Evolutionary conservation across 23 tunicate species (phyloP).

Genomic region (Diplosoma virens): DNA sequence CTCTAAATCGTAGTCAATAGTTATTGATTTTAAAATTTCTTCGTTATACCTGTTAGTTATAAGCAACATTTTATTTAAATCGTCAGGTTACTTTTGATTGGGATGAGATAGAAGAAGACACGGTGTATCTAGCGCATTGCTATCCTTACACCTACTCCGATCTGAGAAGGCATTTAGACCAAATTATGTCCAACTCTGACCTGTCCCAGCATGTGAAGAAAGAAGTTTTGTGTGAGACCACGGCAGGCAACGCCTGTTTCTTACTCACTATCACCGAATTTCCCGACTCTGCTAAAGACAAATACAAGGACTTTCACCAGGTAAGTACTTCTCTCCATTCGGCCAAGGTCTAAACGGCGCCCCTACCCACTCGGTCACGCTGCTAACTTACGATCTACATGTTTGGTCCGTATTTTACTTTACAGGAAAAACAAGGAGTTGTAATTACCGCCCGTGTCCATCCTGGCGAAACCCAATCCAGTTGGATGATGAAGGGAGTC

Average conservation of each 20-base stretch:
- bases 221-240: slow-evolving; percentile 88
- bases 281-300: slow-evolving; percentile 72
- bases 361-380: neutral
- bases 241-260: slow-evolving; percentile 92
- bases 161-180: slow-evolving; percentile 61
- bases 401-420: neutral
- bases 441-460: slow-evolving; percentile 87
- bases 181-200: slow-evolving; percentile 50
- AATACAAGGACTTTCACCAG: slow-evolving; percentile 82
- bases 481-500: slow-evolving; percentile 98
- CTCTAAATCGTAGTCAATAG: too few relatives aligned
- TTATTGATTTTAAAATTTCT: too few relatives aligned
- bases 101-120: slow-evolving; percentile 74
- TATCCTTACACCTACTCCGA: slow-evolving; percentile 94
- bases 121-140: slow-evolving; percentile 84
- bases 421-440: slow-evolving; percentile 79
- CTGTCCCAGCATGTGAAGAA: slow-evolving; percentile 64
- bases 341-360: too few relatives aligned
- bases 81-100: slow-evolving; percentile 75
- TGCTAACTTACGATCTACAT: neutral
- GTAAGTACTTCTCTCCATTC: too few relatives aligned
- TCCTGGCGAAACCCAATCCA: slow-evolving; percentile 91
- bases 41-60: too few relatives aligned
- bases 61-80: too few relatives aligned
- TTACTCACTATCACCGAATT: slow-evolving; percentile 89